Conservation (phyloP, 2,113 vertebrate species). For the Onychorhynchus coronatus region DNA sequence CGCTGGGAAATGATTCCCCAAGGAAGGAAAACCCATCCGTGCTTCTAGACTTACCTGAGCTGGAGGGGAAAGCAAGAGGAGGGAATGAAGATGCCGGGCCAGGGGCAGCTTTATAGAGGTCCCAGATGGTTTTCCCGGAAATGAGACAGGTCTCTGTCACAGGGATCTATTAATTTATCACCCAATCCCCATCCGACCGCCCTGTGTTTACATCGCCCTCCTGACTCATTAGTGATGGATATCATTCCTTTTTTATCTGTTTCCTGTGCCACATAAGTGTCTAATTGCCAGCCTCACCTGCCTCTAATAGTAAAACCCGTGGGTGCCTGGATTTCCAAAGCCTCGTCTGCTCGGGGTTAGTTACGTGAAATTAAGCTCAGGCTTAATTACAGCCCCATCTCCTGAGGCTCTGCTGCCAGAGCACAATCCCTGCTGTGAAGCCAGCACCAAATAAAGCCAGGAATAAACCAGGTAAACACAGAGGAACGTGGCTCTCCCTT, state of each 20-base stretch:
- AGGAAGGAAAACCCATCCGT: rapidly evolving
- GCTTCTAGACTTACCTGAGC: background rate
- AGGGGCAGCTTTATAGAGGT: background rate
- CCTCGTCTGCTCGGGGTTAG: background rate
- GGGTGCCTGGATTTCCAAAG: background rate
- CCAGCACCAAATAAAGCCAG: background rate
- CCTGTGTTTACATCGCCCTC: background rate
- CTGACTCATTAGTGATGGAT: background rate
- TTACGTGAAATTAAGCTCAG: background rate
- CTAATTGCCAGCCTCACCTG: conserved; percentile 9
- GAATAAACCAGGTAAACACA: background rate
- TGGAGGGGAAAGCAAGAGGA: background rate
- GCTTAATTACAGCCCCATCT: background rate
- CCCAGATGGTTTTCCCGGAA: background rate
- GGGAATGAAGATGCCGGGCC: background rate
- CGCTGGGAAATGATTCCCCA: rapidly evolving
- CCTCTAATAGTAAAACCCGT: background rate
- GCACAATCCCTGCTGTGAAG: background rate
- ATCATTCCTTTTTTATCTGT: background rate
- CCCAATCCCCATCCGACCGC: background rate
- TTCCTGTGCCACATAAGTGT: conserved; percentile 5
- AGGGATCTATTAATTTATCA: background rate
- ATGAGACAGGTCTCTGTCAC: conserved; percentile 8
- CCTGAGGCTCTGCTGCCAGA: background rate
- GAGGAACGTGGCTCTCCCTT: background rate